Base-by-base conservation (phyloP, 2,797 vertebrate genomes). In the Myripristis murdjan region DNA sequence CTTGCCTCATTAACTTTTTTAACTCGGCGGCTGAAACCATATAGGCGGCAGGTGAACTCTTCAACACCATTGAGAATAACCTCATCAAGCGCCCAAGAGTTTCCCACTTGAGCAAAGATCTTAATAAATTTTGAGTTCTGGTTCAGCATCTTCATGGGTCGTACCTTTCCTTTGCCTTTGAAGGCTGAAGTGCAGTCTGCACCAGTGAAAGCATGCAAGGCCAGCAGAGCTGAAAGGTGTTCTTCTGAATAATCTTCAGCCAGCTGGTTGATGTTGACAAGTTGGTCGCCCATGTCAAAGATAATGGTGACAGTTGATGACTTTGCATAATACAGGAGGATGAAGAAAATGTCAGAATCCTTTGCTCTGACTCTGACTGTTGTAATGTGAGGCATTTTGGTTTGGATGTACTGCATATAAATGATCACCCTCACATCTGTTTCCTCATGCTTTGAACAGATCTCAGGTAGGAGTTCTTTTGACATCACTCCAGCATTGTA, bases 261-360 rank as follows among this genome's bases (percentile, higher is more conserved):
- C 51, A 53, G 51, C 51, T 53, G 24, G 23, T 53, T 53, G 24
- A 26, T 53, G 15, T 44, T 5, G 26, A 28, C 53, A 14, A 28
- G 51, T 7, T n/a, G 28, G 16, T 53, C 51, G 53, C 48, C 48
- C 48, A 51, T 51, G 48, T 51, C 48, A 51, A 51, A 51, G 5
- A 51, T 20, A n/a, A 51, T 53, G 24, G 28, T 11, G n/a, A 53
- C 23, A 15, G 23, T 53, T 11, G n/a, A 53, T 53, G 51, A 53
- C n/a, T 53, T 26, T 51, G 51, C 24, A 6, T 53, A 53, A 22
- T 48, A 48, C 18, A n/a, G 44, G 18, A 20, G 20, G 22, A 48
- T 48, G 47, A 48, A 48, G 47, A 48, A 48, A 48, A 48, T 48
- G 20, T 48, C 18, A 5, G 16, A 16, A n/a, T 46, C 18, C 47